Conservation (phyloP, 2,888 invertebrate genomes). For the Dolichopus griseipennis region DNA sequence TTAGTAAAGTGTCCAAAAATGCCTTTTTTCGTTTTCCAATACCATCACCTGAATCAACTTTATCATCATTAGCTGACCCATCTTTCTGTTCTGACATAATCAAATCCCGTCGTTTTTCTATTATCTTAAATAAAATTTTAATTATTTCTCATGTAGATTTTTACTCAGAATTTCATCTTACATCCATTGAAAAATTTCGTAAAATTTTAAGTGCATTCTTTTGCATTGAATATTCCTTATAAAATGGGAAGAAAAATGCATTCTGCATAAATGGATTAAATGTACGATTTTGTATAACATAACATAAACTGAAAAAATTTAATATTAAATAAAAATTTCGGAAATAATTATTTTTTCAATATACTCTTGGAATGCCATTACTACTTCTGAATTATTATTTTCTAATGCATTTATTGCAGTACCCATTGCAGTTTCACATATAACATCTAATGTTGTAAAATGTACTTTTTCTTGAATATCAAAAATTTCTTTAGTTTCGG, state of each 20-base stretch:
- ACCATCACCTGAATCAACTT: not conserved
- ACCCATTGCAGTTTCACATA: slow-evolving; percentile 58
- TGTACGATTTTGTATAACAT: slow-evolving; percentile 30
- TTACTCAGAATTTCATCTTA: slow-evolving; percentile 16
- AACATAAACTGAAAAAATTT: slow-evolving; percentile 31
- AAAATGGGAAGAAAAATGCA: slow-evolving; percentile 32
- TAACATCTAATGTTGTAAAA: slow-evolving; percentile 45
- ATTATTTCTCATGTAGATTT: no score
- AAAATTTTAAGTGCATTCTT: slow-evolving; percentile 36
- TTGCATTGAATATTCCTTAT: slow-evolving; percentile 46
- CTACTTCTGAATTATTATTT: slow-evolving; percentile 44
- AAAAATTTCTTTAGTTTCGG: slow-evolving; percentile 28
- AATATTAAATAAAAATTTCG: slow-evolving; percentile 5
- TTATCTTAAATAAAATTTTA: not conserved
- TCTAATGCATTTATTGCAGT: slow-evolving; percentile 46
- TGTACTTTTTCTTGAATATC: slow-evolving; percentile 46
- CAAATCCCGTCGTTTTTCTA: not conserved
- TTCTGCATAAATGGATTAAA: slow-evolving; percentile 29
- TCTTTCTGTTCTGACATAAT: not conserved
- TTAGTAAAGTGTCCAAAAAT: slow-evolving; percentile 32
- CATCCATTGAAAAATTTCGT: slow-evolving; percentile 36
- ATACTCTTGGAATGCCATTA: slow-evolving; percentile 46
- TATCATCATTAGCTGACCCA: not conserved
- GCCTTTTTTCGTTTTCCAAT: slow-evolving; percentile 24
- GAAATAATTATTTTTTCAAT: slow-evolving; percentile 12